Evolutionary conservation across 2,888 invertebrate species (phyloP).

Genomic region (Cotesia congregata): DNA sequence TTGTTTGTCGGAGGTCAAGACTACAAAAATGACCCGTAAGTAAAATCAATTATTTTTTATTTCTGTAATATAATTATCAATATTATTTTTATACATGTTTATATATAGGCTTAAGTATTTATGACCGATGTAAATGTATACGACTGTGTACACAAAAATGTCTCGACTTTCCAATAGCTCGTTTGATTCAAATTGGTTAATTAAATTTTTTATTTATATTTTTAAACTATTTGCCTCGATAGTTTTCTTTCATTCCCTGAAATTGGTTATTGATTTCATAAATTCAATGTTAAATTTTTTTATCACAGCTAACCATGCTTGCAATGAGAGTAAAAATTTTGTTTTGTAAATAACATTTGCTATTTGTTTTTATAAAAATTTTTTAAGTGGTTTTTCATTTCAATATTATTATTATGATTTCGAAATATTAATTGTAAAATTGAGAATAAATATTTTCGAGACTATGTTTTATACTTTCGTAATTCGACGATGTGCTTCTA

Average conservation of each 20-base stretch:
- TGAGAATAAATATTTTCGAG: not conserved
- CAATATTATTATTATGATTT: too few relatives aligned
- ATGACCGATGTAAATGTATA: not conserved
- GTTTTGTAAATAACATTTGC: too few relatives aligned
- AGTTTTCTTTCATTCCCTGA: not conserved
- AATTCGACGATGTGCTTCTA: not conserved
- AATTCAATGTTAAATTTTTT: not conserved
- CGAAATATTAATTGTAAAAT: not conserved
- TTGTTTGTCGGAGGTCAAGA: slow-evolving; percentile 68
- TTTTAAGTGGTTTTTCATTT: too few relatives aligned
- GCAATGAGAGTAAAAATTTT: too few relatives aligned
- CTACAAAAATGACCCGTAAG: slow-evolving; percentile 68
- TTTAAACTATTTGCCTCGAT: not conserved
- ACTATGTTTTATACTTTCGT: not conserved
- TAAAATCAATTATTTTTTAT: slow-evolving; percentile 10
- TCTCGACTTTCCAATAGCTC: not conserved
- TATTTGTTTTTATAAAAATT: too few relatives aligned
- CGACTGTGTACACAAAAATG: not conserved
- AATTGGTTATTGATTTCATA: not conserved
- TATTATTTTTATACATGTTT: not conserved
- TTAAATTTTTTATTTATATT: not conserved
- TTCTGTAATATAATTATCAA: not conserved
- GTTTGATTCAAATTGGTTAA: not conserved
- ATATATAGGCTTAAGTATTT: not conserved
- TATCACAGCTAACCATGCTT: not conserved